These are phyloP conservation scores for Leucoma salicis DNA, from an alignment of 2,888 invertebrate species.

Conservation along the genomic window DNA sequence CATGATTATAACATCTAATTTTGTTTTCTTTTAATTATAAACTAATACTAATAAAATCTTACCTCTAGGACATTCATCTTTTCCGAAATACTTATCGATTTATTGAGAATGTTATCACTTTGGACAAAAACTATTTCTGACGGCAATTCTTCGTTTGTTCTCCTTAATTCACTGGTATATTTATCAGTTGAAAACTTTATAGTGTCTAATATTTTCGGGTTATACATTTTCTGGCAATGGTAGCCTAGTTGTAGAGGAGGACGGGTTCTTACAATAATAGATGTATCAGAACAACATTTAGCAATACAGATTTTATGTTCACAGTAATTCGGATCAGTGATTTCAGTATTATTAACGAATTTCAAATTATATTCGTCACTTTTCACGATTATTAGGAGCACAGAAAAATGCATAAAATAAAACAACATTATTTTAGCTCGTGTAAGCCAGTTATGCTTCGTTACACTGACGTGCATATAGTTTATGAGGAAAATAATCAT, in stretches of 20 bases:
- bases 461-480: no score
- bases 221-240: not conserved
- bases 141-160: not conserved
- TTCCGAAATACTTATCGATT: not conserved
- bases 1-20: no score
- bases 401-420: not conserved
- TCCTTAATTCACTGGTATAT: not conserved
- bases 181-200: not conserved
- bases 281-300: constrained; percentile 7
- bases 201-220: not conserved
- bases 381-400: constrained; percentile 1
- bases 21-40: no score
- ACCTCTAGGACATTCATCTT: not conserved
- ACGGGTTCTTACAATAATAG: not conserved
- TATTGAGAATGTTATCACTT: not conserved
- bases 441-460: no score
- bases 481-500: no score
- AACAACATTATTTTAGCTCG: no score
- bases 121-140: not conserved
- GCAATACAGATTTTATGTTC: constrained; percentile 1
- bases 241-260: no score
- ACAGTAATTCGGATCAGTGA: constrained; percentile 6
- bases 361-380: not conserved
- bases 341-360: not conserved
- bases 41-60: not conserved